Conservation (phyloP, 2,888 invertebrate species). For the Drosophila anceps region DNA sequence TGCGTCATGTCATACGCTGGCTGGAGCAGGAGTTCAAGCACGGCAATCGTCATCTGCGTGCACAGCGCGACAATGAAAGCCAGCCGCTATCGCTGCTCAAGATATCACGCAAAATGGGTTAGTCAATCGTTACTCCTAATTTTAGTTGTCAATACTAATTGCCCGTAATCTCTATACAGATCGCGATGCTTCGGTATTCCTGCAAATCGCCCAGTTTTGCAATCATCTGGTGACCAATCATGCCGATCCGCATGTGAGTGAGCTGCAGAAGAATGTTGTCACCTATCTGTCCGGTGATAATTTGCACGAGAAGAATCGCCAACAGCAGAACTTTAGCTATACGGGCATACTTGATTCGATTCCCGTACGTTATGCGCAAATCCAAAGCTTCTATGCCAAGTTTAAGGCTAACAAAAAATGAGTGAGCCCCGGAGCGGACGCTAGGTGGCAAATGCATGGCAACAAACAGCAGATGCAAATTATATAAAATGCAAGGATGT, state of each 20-base stretch:
- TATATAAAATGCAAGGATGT: conserved; percentile 64
- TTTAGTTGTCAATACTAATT: not conserved
- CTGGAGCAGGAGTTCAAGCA: conserved; percentile 94
- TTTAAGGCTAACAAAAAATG: conserved; percentile 90
- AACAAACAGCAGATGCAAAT: conserved; percentile 67
- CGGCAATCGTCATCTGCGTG: conserved; percentile 94
- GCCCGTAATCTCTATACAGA: conserved; percentile 59
- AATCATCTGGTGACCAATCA: conserved; percentile 85
- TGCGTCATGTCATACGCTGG: conserved; percentile 97
- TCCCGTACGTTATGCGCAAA: conserved; percentile 93
- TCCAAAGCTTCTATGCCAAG: conserved; percentile 93
- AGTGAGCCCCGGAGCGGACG: conserved; percentile 66
- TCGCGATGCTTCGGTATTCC: conserved; percentile 84
- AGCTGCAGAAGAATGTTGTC: conserved; percentile 87
- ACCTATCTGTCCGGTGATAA: conserved; percentile 91
- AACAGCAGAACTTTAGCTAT: conserved; percentile 88
- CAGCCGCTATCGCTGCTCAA: conserved; percentile 90
- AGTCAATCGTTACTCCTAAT: conserved; percentile 68
- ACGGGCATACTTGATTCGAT: conserved; percentile 92
- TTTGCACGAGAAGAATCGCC: conserved; percentile 84
- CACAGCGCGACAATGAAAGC: conserved; percentile 94
- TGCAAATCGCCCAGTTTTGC: conserved; percentile 85
- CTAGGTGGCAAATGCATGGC: conserved; percentile 72
- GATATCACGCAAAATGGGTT: conserved; percentile 92
- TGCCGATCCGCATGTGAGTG: conserved; percentile 85